These are phyloP conservation scores for Scelioninae gen. 2 DNA, from an alignment of 2,888 invertebrate genomes.

Conservation along the genomic window DNA sequence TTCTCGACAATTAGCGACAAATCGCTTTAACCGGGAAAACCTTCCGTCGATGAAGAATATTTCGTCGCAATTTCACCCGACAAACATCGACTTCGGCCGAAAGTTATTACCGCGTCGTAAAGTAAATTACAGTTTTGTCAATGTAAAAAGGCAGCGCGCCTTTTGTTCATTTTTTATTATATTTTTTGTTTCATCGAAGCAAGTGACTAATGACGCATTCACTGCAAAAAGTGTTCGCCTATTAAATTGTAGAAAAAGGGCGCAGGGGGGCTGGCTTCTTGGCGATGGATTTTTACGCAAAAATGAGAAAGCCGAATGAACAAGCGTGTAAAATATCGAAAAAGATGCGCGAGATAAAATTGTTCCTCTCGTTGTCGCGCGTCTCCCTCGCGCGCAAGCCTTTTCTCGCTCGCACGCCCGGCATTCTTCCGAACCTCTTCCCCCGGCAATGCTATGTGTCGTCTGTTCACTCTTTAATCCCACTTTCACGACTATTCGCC, in stretches of 20 bases:
- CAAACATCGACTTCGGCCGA: too few relatives aligned
- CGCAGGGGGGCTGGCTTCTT: constrained; percentile 1
- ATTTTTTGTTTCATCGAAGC: too few relatives aligned
- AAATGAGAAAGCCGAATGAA: constrained; percentile 50
- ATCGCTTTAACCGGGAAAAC: too few relatives aligned
- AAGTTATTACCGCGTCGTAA: too few relatives aligned
- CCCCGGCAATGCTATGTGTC: constrained; percentile 57
- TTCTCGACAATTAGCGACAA: too few relatives aligned
- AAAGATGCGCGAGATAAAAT: constrained; percentile 56
- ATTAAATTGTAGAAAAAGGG: constrained; percentile 11
- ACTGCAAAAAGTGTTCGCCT: constrained; percentile 24
- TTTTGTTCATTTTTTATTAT: constrained; percentile 28
- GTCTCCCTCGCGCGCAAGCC: constrained; percentile 5
- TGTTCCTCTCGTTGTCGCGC: constrained; percentile 46
- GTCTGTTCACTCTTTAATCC: constrained; percentile 59
- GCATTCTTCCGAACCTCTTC: constrained; percentile 49
- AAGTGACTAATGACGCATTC: constrained; percentile 37
- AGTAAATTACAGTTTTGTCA: constrained; percentile 19
- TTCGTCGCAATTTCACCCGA: too few relatives aligned
- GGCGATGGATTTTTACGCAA: constrained; percentile 46
- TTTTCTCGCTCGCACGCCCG: constrained; percentile 9
- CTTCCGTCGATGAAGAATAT: too few relatives aligned
- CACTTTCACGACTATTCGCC: constrained; percentile 56
- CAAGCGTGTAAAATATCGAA: constrained; percentile 51
- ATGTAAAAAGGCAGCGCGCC: constrained; percentile 19